Conservation (phyloP, 1,140 invertebrate species). For the Armadillidium nasatum region DNA sequence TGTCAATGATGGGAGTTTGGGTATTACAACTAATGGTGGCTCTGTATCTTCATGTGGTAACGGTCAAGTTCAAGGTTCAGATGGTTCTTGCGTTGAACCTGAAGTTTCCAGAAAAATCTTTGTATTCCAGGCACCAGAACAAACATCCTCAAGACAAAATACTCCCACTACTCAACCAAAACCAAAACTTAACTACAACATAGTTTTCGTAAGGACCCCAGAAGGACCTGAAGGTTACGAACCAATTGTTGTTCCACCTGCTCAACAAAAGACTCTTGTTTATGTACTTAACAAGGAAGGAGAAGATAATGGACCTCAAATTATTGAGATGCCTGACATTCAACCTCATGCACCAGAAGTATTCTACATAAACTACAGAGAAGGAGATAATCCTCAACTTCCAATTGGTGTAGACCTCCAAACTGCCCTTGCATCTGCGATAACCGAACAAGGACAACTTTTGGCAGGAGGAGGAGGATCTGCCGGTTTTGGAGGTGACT, state of each 20-base stretch:
- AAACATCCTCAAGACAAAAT: not conserved
- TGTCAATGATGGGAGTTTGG: too few species aligned
- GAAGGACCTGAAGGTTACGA: slow-evolving; percentile 1
- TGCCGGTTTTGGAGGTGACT: slow-evolving; percentile 2
- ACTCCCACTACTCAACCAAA: not conserved
- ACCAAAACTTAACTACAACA: slow-evolving; percentile 25
- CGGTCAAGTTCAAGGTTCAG: slow-evolving; percentile 31
- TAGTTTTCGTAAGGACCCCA: slow-evolving; percentile 22
- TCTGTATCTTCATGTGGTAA: slow-evolving; percentile 21
- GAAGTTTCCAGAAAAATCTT: slow-evolving; percentile 17
- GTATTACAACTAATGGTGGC: not conserved
- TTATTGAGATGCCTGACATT: slow-evolving; percentile 26
- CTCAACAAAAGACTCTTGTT: slow-evolving; percentile 26
- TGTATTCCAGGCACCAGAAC: slow-evolving; percentile 18
- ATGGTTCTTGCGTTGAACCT: slow-evolving; percentile 28
- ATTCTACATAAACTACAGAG: slow-evolving; percentile 42
- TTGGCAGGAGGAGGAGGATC: slow-evolving; percentile 26
- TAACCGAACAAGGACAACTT: slow-evolving; percentile 25
- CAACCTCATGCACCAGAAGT: slow-evolving; percentile 33
- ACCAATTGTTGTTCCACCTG: slow-evolving; percentile 22
- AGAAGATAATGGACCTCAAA: slow-evolving; percentile 4
- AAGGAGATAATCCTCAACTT: slow-evolving; percentile 39
- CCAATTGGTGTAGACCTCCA: slow-evolving; percentile 38
- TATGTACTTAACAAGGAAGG: slow-evolving; percentile 25
- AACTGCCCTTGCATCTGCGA: slow-evolving; percentile 33